Conservation (phyloP, 1,140 invertebrate species). For the Apocrypta bakeri region DNA sequence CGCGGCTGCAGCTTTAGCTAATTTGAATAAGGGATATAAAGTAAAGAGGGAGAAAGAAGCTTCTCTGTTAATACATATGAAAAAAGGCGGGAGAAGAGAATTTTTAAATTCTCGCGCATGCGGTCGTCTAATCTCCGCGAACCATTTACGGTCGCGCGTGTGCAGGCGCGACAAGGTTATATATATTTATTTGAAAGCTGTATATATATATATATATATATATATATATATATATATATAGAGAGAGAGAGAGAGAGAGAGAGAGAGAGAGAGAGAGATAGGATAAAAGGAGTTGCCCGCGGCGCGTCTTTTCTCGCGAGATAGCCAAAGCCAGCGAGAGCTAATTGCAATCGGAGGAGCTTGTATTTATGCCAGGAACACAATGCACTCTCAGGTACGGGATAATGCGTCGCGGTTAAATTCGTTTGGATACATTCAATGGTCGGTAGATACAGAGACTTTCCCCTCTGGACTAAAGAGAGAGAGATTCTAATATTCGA, state of each 20-base stretch:
- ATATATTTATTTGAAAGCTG: neutral
- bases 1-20: conserved; percentile 55
- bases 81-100: neutral
- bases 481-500: neutral
- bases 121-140: neutral
- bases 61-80: neutral
- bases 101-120: neutral
- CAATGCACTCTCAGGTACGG: neutral
- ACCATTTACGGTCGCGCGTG: neutral
- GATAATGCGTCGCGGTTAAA: neutral
- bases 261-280: no score
- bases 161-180: neutral
- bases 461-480: no score
- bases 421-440: neutral
- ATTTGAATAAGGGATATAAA: conserved; percentile 69
- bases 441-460: neutral
- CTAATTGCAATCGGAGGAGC: conserved; percentile 16
- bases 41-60: conserved; percentile 40
- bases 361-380: conserved; percentile 9
- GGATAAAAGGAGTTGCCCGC: neutral
- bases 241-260: no score
- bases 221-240: no score
- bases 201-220: no score
- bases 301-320: conserved; percentile 7
- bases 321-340: conserved; percentile 21